These are phyloP conservation scores for Aplodontia rufa DNA, from an alignment of 2,113 vertebrate genomes.

Conservation along the genomic window DNA sequence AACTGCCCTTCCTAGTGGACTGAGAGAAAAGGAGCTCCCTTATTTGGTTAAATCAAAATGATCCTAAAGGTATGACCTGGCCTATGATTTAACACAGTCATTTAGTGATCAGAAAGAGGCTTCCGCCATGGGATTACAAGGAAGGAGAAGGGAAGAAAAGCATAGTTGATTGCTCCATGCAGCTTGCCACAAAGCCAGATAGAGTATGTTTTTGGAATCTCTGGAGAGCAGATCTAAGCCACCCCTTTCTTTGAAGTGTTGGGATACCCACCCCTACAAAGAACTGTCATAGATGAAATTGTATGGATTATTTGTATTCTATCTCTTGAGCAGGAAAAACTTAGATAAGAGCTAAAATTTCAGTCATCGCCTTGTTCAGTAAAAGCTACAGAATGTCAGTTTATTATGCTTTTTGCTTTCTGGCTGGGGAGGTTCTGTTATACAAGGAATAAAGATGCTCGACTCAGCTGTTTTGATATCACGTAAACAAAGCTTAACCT, in stretches of 20 bases:
- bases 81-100: background rate
- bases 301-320: background rate
- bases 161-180: too few species aligned
- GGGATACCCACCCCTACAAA: background rate
- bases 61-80: background rate
- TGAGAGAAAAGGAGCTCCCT: background rate
- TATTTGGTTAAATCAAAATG: background rate
- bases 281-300: background rate
- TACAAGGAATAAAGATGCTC: background rate
- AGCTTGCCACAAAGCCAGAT: background rate
- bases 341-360: background rate
- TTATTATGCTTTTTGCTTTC: background rate
- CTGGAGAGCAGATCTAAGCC: background rate
- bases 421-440: background rate
- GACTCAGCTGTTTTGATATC: background rate
- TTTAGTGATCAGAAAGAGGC: background rate
- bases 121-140: background rate
- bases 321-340: too few species aligned
- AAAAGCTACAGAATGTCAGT: background rate
- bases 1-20: rapidly evolving
- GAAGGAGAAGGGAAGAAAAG: background rate
- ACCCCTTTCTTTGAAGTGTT: background rate
- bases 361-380: background rate
- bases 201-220: background rate
- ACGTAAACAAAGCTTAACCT: background rate